Conservation (phyloP, 2,797 vertebrate species). For the Synanceia verrucosa region DNA sequence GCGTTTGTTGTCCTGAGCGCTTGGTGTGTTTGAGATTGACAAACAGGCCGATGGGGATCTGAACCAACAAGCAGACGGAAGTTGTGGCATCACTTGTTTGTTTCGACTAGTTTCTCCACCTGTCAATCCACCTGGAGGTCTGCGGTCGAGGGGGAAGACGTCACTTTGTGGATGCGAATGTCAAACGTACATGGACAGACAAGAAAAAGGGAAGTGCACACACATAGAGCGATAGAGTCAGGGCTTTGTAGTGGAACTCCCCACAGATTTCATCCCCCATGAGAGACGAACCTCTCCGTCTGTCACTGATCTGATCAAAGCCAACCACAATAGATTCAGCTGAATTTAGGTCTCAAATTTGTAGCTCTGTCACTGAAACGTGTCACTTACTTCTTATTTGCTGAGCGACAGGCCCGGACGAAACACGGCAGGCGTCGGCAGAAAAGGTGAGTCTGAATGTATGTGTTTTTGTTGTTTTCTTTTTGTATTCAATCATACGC, state of each 20-base stretch:
- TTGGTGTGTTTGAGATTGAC: constrained; percentile 34
- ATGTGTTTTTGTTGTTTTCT: neutral
- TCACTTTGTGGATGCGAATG: constrained; percentile 21
- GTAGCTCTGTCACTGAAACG: constrained; percentile 24
- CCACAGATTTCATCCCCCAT: constrained; percentile 21
- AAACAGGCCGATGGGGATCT: constrained; percentile 31
- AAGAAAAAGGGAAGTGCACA: neutral
- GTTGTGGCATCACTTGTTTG: constrained; percentile 26
- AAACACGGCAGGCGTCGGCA: constrained; percentile 29
- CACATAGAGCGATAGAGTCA: neutral
- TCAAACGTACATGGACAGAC: constrained; percentile 28
- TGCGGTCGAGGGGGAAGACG: neutral
- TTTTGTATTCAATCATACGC: constrained; percentile 23
- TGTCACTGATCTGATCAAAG: constrained; percentile 63
- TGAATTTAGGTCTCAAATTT: constrained; percentile 52
- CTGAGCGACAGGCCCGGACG: constrained; percentile 21
- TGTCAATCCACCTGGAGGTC: constrained; percentile 36
- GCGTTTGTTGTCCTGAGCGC: constrained; percentile 36
- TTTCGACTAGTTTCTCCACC: constrained; percentile 23
- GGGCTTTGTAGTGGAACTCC: constrained; percentile 20
- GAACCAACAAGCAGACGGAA: constrained; percentile 25
- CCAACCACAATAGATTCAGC: constrained; percentile 44
- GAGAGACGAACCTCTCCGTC: constrained; percentile 38
- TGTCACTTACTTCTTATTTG: constrained; percentile 59
- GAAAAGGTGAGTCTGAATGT: constrained; percentile 6